phyloP scores from a whole-genome alignment of 2,113 vertebrate genomes.

The Gymnobelideus leadbeateri region DNA sequence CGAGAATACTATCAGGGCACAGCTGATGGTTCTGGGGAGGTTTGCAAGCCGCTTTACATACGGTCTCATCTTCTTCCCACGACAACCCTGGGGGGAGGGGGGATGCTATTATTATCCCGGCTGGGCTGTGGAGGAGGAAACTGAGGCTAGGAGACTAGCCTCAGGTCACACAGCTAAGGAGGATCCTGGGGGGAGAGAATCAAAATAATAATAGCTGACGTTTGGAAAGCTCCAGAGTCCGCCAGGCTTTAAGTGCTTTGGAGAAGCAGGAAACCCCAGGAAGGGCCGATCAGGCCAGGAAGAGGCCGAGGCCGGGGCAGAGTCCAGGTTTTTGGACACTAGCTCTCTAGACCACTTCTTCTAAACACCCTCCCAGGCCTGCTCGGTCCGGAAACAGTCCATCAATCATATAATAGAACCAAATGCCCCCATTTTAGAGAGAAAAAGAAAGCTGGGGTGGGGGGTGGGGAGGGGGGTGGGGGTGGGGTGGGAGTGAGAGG shows the following conservation, averaged over 20 bases:
- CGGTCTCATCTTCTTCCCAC: not conserved
- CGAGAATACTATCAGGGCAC: not conserved
- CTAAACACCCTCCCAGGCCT: constrained; percentile 41
- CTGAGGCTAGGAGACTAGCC: not conserved
- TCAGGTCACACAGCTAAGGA: not conserved
- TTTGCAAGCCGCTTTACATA: not conserved
- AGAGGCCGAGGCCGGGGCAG: too few species aligned
- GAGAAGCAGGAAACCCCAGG: not conserved
- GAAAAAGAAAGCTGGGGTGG: not conserved
- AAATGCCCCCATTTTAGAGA: not conserved
- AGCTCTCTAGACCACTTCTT: constrained; percentile 8
- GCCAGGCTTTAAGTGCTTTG: not conserved
- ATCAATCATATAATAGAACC: constrained; percentile 42
- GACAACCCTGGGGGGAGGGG: not conserved
- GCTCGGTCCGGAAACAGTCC: constrained; percentile 28
- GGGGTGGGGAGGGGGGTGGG: not conserved
- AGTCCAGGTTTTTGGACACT: too few species aligned
- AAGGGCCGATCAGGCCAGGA: too few species aligned
- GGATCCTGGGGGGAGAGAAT: not conserved
- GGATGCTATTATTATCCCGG: not conserved
- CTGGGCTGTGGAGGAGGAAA: not conserved
- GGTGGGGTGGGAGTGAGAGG: too few species aligned
- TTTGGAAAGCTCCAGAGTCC: too few species aligned
- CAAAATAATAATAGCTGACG: too few species aligned
- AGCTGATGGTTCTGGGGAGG: not conserved